Base-by-base conservation (phyloP, 2,113 vertebrate genomes). In the Sinocyclocheilus anshuiensis region DNA sequence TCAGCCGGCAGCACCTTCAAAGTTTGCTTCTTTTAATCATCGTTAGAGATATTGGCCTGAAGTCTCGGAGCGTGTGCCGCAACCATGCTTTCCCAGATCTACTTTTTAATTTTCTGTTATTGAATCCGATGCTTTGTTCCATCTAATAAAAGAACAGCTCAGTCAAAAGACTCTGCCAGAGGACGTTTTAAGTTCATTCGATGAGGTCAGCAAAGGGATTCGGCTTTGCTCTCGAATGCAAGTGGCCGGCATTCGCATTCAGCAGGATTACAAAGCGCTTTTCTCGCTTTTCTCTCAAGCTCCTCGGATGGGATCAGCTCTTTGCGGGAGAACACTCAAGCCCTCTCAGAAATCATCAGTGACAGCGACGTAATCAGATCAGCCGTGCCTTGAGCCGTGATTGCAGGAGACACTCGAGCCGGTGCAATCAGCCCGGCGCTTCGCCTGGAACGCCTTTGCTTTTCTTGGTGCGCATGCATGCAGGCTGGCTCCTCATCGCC, bases 311-410 rank as follows among this genome's bases (percentile, higher is more conserved):
- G 87, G 55, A 88, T 79, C 75, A 71, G 83, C 36, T 87, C 80
- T 84, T 86, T 82, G 48, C 42, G 59, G 55, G 50, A 84, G 84
- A 75, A 75, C 57, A 6, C 81, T 76, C 55, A 13, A 88, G 72
- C 57, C n/a, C 80, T 81, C 79, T 86, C 53, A 71, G 75, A 76
- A 84, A 84, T 89, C 85, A 87, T 91, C 86, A 82, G 84, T 84
- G 72, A 84, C 86, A 61, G 81, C 12, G 24, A 20, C 39, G 77
- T 87, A 84, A 87, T 87, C 81, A 87, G 88, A 87, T 87, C 84
- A 86, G 86, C 83, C 55, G 7, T 59, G 78, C 83, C 67, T 33
- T 15, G n/a, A 69, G 74, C 39, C 61, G 20, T 87, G 88, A 87
- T 90, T 87, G 77, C 83, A 72, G 39, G 59, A 83, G 76, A 85